phyloP scores from a whole-genome alignment of 1,140 invertebrate genomes.

The Brachionus rubens region DNA sequence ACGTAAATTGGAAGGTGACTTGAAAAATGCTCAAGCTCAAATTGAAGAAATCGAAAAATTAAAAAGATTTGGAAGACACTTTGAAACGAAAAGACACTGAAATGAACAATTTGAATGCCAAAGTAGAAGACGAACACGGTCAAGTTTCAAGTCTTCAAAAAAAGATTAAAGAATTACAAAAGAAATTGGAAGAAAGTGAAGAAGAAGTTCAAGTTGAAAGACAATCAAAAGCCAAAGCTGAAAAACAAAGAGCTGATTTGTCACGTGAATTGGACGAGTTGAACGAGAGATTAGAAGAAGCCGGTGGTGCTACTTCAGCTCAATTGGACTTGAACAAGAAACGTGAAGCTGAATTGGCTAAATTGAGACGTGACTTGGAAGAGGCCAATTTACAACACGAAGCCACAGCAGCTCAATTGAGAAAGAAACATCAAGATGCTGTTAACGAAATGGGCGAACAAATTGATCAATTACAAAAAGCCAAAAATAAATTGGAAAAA shows the following conservation, averaged over 20 bases:
- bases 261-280: slow-evolving; percentile 94
- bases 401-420: slow-evolving; percentile 83
- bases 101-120: slow-evolving; percentile 84
- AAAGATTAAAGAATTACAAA: slow-evolving; percentile 89
- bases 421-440: slow-evolving; percentile 99
- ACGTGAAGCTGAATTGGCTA: slow-evolving; percentile 94
- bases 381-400: slow-evolving; percentile 98
- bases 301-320: slow-evolving; percentile 95
- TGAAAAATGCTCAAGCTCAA: slow-evolving; percentile 96
- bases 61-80: slow-evolving; percentile 88
- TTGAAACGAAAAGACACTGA: slow-evolving; percentile 82
- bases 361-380: slow-evolving; percentile 93
- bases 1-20: slow-evolving; percentile 87
- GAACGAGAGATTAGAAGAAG: slow-evolving; percentile 92
- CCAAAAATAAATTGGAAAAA: slow-evolving; percentile 72
- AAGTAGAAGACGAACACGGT: slow-evolving; percentile 95
- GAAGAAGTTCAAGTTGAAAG: slow-evolving; percentile 95
- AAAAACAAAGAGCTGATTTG: slow-evolving; percentile 93
- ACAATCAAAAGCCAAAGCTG: slow-evolving; percentile 77
- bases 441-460: slow-evolving; percentile 95
- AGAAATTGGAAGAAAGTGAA: slow-evolving; percentile 88
- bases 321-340: slow-evolving; percentile 99
- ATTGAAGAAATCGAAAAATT: slow-evolving; percentile 93
- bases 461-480: slow-evolving; percentile 97
- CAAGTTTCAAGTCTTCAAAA: slow-evolving; percentile 90